These are phyloP conservation scores for Bubo blakistoni DNA, from an alignment of 2,113 vertebrate species.

Conservation along the genomic window DNA sequence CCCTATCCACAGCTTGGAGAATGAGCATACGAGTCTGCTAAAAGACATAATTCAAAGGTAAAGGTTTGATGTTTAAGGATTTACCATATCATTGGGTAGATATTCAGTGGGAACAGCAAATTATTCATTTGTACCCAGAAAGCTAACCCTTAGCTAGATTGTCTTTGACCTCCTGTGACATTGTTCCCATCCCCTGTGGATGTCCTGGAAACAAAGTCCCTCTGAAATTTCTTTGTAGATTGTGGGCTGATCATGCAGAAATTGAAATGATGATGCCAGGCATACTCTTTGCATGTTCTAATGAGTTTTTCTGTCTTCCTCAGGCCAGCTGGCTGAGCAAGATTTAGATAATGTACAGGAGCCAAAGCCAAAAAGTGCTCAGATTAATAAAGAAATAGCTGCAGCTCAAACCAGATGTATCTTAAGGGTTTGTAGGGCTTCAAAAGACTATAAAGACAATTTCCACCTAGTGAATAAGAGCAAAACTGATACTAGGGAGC, in stretches of 20 bases:
- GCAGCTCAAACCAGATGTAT: background rate
- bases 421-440: background rate
- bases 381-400: background rate
- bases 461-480: background rate
- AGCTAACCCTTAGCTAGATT: background rate
- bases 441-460: background rate
- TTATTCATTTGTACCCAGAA: background rate
- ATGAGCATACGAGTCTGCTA: background rate
- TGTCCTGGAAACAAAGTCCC: background rate
- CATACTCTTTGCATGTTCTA: conserved; percentile 24
- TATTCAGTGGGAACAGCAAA: background rate
- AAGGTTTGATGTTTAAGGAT: background rate
- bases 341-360: background rate
- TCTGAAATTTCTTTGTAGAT: conserved; percentile 4
- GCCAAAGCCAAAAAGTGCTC: background rate
- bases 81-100: background rate
- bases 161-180: background rate
- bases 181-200: background rate
- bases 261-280: conserved; percentile 4
- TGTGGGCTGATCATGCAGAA: background rate
- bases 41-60: background rate
- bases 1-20: background rate
- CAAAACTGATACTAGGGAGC: background rate
- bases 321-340: conserved; percentile 8
- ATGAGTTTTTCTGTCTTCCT: background rate